Evolutionary conservation across 2,797 vertebrate species (phyloP).

Genomic region (Alcedo quadribrachys): DNA sequence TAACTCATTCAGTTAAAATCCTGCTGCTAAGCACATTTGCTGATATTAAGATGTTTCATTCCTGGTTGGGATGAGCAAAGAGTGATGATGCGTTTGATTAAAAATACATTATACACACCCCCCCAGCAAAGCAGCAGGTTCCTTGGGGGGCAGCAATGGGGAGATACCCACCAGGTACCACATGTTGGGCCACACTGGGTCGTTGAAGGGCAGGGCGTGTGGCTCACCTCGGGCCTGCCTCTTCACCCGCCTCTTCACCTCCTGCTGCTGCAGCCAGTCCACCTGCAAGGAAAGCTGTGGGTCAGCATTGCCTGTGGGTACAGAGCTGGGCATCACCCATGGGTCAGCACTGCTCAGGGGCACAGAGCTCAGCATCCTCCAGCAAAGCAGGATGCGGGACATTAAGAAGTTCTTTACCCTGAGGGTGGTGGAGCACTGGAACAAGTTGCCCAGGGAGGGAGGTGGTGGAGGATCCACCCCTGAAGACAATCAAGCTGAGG

Average conservation of each 20-base stretch:
- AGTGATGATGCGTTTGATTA: neutral
- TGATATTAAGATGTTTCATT: neutral
- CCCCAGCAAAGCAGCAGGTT: neutral
- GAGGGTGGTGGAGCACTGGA: too few species aligned
- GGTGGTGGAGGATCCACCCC: too few species aligned
- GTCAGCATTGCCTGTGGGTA: neutral
- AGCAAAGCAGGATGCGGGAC: neutral
- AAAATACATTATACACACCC: neutral
- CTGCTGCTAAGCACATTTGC: neutral
- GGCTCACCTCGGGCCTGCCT: constrained; percentile 77
- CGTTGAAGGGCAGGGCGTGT: constrained; percentile 83
- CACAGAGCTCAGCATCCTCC: neutral
- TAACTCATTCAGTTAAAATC: neutral
- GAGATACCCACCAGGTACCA: constrained; percentile 91
- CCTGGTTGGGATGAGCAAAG: neutral
- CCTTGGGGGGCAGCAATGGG: fast-evolving
- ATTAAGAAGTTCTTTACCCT: too few species aligned
- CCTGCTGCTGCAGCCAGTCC: constrained; percentile 89
- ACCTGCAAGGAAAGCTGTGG: constrained; percentile 75
- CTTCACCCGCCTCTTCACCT: constrained; percentile 88
- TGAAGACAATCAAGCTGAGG: too few species aligned
- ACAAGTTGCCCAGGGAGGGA: too few species aligned
- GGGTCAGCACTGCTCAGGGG: too few species aligned
- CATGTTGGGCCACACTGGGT: constrained; percentile 94
- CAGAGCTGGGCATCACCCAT: neutral